Evolutionary conservation across 2,113 vertebrate genomes (phyloP).

Genomic region (Hippopotamus amphibius): DNA sequence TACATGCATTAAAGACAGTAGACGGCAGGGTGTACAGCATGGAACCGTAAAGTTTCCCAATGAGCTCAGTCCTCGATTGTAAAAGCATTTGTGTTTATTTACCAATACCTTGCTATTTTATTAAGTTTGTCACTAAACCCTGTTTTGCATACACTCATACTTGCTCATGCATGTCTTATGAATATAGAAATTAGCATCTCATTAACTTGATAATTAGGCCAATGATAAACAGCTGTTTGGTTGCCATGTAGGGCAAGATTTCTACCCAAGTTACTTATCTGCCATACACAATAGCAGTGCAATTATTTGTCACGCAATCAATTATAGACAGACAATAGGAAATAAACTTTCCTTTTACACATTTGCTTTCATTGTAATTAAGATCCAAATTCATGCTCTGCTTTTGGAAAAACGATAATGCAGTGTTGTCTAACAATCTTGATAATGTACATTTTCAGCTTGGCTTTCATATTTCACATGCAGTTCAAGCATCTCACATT

Average conservation of each 20-base stretch:
- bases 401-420: constrained; percentile 68
- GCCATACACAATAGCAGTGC: constrained; percentile 82
- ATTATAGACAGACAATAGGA: constrained; percentile 74
- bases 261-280: constrained; percentile 85
- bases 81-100: constrained; percentile 88
- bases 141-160: constrained; percentile 89
- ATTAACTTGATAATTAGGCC: constrained; percentile 96
- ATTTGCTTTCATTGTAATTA: constrained; percentile 79
- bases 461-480: constrained; percentile 50
- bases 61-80: constrained; percentile 72
- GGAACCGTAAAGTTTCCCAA: constrained; percentile 51
- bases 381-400: constrained; percentile 67
- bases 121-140: constrained; percentile 90
- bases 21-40: not conserved
- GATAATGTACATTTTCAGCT: constrained; percentile 71
- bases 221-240: constrained; percentile 94
- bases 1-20: not conserved
- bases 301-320: constrained; percentile 81
- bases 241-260: constrained; percentile 87
- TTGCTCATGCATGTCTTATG: constrained; percentile 93
- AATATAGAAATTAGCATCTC: constrained; percentile 96
- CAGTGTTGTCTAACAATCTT: constrained; percentile 71
- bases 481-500: constrained; percentile 54
- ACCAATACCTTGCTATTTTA: constrained; percentile 90
- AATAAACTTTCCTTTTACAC: constrained; percentile 65